These are phyloP conservation scores for Acleris cristana DNA, from an alignment of 2,888 invertebrate species.

Conservation along the genomic window DNA sequence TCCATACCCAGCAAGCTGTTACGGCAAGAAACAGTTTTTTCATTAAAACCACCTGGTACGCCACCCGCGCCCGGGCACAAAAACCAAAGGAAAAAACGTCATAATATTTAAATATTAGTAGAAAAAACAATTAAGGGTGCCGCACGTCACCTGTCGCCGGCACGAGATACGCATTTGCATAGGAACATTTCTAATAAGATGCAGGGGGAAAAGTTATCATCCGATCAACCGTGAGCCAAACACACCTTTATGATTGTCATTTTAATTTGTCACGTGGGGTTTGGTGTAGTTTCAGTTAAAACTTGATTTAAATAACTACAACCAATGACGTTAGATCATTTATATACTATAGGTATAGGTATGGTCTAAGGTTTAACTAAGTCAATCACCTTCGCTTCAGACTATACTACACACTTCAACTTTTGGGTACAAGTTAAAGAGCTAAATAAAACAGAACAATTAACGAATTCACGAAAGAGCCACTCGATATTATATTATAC, in stretches of 20 bases:
- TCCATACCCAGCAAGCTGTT: slow-evolving; percentile 68
- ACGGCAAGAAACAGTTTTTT: slow-evolving; percentile 65
- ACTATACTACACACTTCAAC: too few relatives aligned
- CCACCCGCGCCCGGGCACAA: slow-evolving; percentile 76
- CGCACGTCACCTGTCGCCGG: slow-evolving; percentile 81
- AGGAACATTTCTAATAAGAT: slow-evolving; percentile 65
- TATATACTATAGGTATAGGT: too few relatives aligned
- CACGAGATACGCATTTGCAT: slow-evolving; percentile 82
- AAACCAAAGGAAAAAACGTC: slow-evolving; percentile 73
- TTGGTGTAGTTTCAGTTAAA: slow-evolving; percentile 12
- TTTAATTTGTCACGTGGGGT: slow-evolving; percentile 21
- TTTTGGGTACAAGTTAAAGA: too few relatives aligned
- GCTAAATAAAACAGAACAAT: too few relatives aligned
- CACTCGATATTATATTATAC: too few relatives aligned
- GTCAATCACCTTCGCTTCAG: too few relatives aligned
- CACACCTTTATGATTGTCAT: slow-evolving; percentile 36
- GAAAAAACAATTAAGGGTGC: slow-evolving; percentile 83
- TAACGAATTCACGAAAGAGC: too few relatives aligned
- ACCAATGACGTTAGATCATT: too few relatives aligned
- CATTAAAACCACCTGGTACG: slow-evolving; percentile 78
- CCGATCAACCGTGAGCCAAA: slow-evolving; percentile 25
- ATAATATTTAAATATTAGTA: slow-evolving; percentile 83
- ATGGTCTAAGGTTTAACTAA: too few relatives aligned
- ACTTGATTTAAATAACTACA: too few relatives aligned
- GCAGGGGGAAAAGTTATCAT: slow-evolving; percentile 32